These are phyloP conservation scores for Vanessa tameamea DNA, from an alignment of 1,140 invertebrate genomes.

Conservation along the genomic window DNA sequence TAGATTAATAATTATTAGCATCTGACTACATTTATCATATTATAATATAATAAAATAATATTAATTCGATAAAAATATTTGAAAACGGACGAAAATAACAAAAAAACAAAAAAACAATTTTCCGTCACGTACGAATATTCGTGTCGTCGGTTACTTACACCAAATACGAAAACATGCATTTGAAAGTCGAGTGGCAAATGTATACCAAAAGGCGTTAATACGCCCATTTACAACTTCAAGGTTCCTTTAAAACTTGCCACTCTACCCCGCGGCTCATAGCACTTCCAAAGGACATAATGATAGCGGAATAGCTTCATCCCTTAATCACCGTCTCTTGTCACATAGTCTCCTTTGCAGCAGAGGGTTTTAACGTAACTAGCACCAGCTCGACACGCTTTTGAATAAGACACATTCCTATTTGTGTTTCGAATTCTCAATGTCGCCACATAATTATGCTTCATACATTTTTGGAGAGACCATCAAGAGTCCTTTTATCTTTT, in stretches of 20 bases:
- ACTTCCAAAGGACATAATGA: conserved; percentile 34
- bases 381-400: not conserved
- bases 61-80: not conserved
- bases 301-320: conserved; percentile 36
- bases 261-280: conserved; percentile 28
- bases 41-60: too few relatives aligned
- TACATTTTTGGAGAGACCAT: not conserved
- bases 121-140: not conserved
- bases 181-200: not conserved
- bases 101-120: not conserved
- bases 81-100: not conserved
- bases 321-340: conserved; percentile 38
- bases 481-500: not conserved
- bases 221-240: conserved; percentile 18
- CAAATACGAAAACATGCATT: conserved; percentile 1
- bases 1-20: too few relatives aligned
- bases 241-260: conserved; percentile 19
- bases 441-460: not conserved
- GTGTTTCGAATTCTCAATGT: not conserved
- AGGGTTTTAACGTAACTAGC: conserved; percentile 15
- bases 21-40: too few relatives aligned
- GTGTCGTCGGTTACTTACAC: not conserved
- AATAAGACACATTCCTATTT: conserved; percentile 2
- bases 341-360: conserved; percentile 25
- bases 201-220: conserved; percentile 12